Evolutionary conservation across 2,888 invertebrate genomes (phyloP), one percentile per base, ranked within the genome.

Genomic region (Chloromyia formosa): DNA sequence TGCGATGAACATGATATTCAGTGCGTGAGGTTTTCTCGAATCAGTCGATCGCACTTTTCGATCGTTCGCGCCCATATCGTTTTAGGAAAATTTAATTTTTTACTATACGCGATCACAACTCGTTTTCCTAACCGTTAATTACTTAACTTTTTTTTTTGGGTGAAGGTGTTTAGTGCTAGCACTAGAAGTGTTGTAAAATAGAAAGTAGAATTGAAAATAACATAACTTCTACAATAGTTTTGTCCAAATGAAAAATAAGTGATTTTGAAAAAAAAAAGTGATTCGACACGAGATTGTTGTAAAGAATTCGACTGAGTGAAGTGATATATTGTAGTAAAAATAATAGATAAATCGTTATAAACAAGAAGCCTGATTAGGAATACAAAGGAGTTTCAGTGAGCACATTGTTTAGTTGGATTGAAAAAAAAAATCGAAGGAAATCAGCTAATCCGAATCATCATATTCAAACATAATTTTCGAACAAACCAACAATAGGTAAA

Each of bases 11-110:
- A 40, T 56, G 40, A 71, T 71, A 18, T 56, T 20, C 56, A 71
- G 71, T 71, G 56, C 71, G 71, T 71, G 58, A 56, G 20, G 42
- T 58, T 58, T 56, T 58, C 40, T 56, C 71, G 71, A 42, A 35
- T 40, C 23, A 40, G 56, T 71, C 71, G 56, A 71, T 58, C 71
- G 66, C 49, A 66, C 23, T 42, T 49, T 45, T 66, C 66, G 66
- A 66, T 66, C 23, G 66, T 22, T 49, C 49, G 45, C 23, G 49
- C 14, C 45, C 35, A 66, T 66, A 35, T 35, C 42, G 27, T 56
- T n/a, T 49, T 49, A 49, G 49, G 10, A 35, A 35, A 49, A 49
- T n/a, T 49, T n/a, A 3, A 3, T 12, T 7, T 49, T n/a, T 49
- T 49, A n/a, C 49, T 4, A 35, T 35, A 49, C 49, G 49, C 49